These are phyloP conservation scores for Megaptera novaeangliae DNA, from an alignment of 2,113 vertebrate genomes.

Conservation along the genomic window DNA sequence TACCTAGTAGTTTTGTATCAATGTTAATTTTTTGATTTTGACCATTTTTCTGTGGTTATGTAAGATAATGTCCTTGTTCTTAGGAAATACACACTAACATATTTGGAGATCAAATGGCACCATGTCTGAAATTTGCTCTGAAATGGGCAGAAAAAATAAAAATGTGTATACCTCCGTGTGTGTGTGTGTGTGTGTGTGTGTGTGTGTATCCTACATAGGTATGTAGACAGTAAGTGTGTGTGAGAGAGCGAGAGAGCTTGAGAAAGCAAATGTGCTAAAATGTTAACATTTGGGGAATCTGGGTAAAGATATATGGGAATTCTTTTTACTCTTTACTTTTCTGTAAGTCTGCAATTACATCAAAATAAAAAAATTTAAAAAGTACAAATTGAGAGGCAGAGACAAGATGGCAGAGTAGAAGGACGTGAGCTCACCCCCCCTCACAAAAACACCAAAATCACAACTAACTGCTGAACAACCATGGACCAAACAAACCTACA, in stretches of 20 bases:
- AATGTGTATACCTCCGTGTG: not conserved
- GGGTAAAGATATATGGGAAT: not conserved
- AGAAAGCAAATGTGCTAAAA: not conserved
- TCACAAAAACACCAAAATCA: not conserved
- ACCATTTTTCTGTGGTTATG: not conserved
- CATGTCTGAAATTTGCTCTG: not conserved
- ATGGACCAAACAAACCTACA: not conserved
- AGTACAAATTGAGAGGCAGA: not conserved
- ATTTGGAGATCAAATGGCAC: not conserved
- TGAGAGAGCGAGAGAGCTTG: not conserved
- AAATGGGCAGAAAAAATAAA: not conserved
- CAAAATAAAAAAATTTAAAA: not conserved
- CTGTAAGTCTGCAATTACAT: not conserved
- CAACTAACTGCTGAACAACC: not conserved
- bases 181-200: too few relatives aligned
- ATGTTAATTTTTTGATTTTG: not conserved
- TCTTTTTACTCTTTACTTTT: not conserved
- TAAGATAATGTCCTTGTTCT: not conserved
- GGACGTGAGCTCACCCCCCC: not conserved
- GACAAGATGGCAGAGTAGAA: not conserved
- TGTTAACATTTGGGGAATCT: not conserved
- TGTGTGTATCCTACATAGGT: not conserved
- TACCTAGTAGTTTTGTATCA: not conserved
- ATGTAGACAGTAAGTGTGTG: rapidly evolving
- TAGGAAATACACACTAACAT: not conserved